Base-by-base conservation (phyloP, 2,113 vertebrate genomes). In the Capricornis sumatraensis region DNA sequence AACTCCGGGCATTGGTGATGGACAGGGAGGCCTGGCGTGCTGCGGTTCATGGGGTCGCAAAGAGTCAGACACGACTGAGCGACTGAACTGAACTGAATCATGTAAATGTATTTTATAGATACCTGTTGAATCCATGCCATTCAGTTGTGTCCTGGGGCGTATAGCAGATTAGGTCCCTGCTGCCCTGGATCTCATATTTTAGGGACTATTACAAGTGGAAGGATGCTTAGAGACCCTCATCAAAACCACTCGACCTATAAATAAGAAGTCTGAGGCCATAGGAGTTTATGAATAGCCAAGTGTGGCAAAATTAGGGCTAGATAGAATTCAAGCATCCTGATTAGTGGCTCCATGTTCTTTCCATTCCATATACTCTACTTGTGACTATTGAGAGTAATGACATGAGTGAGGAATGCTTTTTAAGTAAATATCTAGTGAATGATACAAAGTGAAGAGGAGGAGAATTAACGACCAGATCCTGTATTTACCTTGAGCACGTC, bases 341-440 rank as follows among this genome's bases (percentile, higher is more conserved):
- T 78, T 52, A 55, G 43, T 90, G 47, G 40, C 84, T 50, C 30
- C 36, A 4, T 83, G 27, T 91, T 92, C 87, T 92, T 94, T 96
- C 45, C 86, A 47, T 91, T 95, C 27, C 27, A 43, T 15, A 23
- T 21, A 28, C 33, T 76, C 45, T 47, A 25, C 36, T 60, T 90
- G 23, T 53, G n/a, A 67, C 83, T 89, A 10, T 5, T 57, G 13
- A 83, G 53, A 33, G 47, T 47, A 64, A 62, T 25, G 62, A 47
- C 50, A 25, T 82, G 71, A 45, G 7, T 52, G 40, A 79, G 43
- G 60, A 79, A 74, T 4, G 6, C 40, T 71, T 47, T 57, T 21
- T 33, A 33, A 33, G 50, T 50, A 76, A 81, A 28, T 23, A 14
- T 64, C 62, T 85, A 16, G 15, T 89, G 36, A 89, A 57, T 84